Base-by-base conservation (phyloP, 1,140 invertebrate genomes). In the Drosophila santomea region DNA sequence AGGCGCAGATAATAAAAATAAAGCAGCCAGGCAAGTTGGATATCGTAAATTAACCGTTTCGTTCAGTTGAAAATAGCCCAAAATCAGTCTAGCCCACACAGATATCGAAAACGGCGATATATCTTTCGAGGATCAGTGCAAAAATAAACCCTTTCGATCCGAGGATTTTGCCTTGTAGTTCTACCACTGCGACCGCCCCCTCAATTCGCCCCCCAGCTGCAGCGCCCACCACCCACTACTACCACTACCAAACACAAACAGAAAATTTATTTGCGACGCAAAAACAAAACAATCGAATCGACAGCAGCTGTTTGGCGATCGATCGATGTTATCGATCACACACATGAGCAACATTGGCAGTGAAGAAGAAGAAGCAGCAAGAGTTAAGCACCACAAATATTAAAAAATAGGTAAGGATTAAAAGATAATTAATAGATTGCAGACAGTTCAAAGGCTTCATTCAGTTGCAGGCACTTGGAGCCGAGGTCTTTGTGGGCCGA, bases 241-340 rank as follows among this genome's bases (percentile, higher is more conserved):
- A 55, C 35, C 52, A 28, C 20, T 14, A 38, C 14, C 15, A n/a
- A 11, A 11, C 36, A 28, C 23, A 62, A 47, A 36, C 63, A 35
- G 51, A 38, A n/a, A 17, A 57, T 51, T 35, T 32, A 35, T 77
- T 74, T 84, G 64, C 81, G 81, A 85, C 81, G 81, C 81, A 84
- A 85, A 75, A 80, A 74, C 62, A 61, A 66, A 69, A 58, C 55
- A 23, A 15, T 32, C 39, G 36, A 55, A 51, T 45, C 60, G 45
- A 35, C 17, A 25, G 28, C 48, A 76, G 54, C 57, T 73, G 75
- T 62, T 69, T 39, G 14, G 68, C 14, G 48, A 71, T 58, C 74
- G 48, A 44, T 28, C 23, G 32, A 14, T 36, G 28, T 43, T 64
- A 78, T 79, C 80, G 80, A 78, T 76, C 52, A 55, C 69, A 15